phyloP scores from a whole-genome alignment of 2,797 vertebrate species.

The Oreortyx pictus region DNA sequence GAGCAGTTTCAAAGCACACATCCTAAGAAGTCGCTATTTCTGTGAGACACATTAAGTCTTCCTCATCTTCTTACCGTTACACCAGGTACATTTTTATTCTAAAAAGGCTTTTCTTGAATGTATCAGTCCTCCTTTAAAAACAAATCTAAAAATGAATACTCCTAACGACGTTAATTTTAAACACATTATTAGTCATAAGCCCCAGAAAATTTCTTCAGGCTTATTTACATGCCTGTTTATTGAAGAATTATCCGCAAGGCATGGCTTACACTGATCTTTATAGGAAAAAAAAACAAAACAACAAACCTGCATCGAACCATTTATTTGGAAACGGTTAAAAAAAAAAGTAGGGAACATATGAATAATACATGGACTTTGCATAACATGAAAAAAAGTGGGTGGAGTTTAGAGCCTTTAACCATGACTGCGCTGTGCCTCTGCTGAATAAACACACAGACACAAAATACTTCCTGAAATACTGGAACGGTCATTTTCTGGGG shows the following conservation, averaged over 20 bases:
- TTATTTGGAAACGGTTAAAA: neutral
- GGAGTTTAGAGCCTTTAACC: slow-evolving; percentile 6
- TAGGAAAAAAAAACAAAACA: neutral
- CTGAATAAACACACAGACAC: neutral
- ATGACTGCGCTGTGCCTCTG: neutral
- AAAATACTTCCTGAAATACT: neutral
- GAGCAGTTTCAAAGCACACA: neutral
- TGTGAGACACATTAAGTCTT: neutral
- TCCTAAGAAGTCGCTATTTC: neutral
- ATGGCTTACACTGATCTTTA: neutral
- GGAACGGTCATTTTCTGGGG: neutral
- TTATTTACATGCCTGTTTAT: neutral
- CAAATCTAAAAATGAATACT: neutral
- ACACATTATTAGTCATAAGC: neutral
- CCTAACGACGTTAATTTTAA: neutral
- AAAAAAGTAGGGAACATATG: neutral
- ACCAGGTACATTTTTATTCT: neutral
- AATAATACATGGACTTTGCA: neutral
- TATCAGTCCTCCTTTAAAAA: neutral
- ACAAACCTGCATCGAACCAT: neutral
- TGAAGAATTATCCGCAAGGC: neutral
- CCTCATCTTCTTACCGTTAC: neutral
- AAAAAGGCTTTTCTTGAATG: neutral
- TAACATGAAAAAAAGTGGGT: slow-evolving; percentile 12
- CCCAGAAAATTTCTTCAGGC: neutral